Evolutionary conservation across 2,797 vertebrate genomes (phyloP).

Genomic region (Nasua narica): DNA sequence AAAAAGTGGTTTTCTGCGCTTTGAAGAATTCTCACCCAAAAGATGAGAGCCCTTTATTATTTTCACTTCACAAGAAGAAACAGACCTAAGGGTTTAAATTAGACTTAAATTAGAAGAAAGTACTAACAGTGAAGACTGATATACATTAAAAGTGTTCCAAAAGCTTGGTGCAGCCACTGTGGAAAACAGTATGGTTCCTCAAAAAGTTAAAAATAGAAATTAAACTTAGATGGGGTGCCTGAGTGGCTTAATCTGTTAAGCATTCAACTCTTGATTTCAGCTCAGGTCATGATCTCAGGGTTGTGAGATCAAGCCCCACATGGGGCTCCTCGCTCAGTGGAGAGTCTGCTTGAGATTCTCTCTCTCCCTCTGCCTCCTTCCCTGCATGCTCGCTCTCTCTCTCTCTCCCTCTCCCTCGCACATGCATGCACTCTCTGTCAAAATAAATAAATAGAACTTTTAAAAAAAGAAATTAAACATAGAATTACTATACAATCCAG

Average conservation of each 20-base stretch:
- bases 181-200: neutral
- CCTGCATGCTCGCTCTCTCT: no score
- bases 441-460: no score
- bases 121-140: neutral
- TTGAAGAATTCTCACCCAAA: neutral
- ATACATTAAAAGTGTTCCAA: neutral
- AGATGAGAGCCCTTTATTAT: neutral
- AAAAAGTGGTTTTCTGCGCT: neutral
- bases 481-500: no score
- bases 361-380: neutral
- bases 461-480: no score
- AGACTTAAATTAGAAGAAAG: neutral
- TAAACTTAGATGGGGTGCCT: neutral
- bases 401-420: neutral
- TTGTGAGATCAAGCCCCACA: neutral
- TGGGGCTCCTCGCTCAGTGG: neutral
- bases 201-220: neutral
- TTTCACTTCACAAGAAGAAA: slow-evolving; percentile 20
- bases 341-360: neutral
- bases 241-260: neutral
- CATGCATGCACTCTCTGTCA: neutral
- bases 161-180: neutral
- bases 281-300: neutral
- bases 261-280: neutral
- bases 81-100: neutral